Evolutionary conservation across 2,888 invertebrate species (phyloP).

Genomic region (Frankliniella intonsa): DNA sequence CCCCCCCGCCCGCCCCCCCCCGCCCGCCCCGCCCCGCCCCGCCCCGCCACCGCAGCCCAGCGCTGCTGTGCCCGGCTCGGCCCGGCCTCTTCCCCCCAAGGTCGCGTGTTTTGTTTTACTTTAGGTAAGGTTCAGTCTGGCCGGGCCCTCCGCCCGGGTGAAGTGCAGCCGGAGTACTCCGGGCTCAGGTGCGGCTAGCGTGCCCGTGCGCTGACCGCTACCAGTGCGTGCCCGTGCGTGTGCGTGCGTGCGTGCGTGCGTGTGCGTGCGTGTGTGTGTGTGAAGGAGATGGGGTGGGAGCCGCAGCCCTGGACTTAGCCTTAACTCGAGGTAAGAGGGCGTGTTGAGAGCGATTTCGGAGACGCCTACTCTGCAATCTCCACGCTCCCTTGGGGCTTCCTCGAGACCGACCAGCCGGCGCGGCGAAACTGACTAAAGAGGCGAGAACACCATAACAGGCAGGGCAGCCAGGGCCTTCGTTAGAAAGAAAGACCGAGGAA

Average conservation of each 20-base stretch:
- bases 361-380: too few relatives aligned
- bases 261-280: neutral
- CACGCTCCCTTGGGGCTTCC: too few relatives aligned
- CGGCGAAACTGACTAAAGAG: too few relatives aligned
- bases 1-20: neutral
- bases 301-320: neutral
- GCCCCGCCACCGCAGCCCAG: neutral
- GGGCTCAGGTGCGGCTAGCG: neutral
- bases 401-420: too few relatives aligned
- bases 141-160: neutral
- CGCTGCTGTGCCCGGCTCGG: neutral
- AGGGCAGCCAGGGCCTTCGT: too few relatives aligned
- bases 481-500: too few relatives aligned
- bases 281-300: too few relatives aligned
- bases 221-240: neutral
- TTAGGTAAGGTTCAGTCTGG: constrained; percentile 23
- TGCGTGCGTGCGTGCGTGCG: neutral
- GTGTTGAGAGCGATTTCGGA: neutral
- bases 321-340: neutral
- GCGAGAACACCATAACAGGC: too few relatives aligned
- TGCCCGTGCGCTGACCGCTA: neutral
- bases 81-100: neutral
- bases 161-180: neutral
- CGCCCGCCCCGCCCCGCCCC: neutral
- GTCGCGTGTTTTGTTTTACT: constrained; percentile 15